Conservation (phyloP, 1,140 invertebrate species). For the Dendroctonus valens region DNA sequence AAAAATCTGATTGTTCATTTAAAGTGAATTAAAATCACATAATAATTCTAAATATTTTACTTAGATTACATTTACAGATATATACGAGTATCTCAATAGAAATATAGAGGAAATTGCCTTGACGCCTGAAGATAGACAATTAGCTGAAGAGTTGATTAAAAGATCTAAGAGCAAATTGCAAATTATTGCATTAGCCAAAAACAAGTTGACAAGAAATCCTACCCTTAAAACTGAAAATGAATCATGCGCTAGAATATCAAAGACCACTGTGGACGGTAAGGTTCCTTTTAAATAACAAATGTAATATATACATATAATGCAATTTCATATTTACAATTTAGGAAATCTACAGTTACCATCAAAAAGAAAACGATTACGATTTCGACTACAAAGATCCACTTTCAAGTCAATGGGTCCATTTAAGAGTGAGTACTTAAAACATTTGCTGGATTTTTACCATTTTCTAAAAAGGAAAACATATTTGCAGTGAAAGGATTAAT, state of each 20-base stretch:
- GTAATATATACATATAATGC: too few species aligned
- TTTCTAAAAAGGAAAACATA: background rate
- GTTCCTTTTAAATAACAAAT: background rate
- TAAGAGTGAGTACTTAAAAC: background rate
- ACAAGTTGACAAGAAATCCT: background rate
- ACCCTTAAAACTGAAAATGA: background rate
- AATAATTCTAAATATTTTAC: too few species aligned
- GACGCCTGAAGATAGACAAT: background rate
- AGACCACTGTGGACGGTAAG: conserved; percentile 6
- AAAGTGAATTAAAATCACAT: too few species aligned
- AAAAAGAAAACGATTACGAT: background rate
- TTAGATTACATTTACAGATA: background rate
- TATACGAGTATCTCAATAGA: conserved; percentile 8
- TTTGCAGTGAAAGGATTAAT: background rate
- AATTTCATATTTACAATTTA: background rate
- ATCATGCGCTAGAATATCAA: conserved; percentile 12
- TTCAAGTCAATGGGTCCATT: background rate
- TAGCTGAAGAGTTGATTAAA: conserved; percentile 3
- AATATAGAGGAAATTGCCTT: background rate
- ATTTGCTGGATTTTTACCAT: background rate
- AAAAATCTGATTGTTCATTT: too few species aligned
- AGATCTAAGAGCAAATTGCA: conserved; percentile 12
- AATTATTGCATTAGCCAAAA: background rate
- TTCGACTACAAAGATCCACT: background rate
- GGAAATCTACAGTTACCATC: background rate